Evolutionary conservation across 2,113 vertebrate genomes (phyloP).

Genomic region (Gallinago undulata): DNA sequence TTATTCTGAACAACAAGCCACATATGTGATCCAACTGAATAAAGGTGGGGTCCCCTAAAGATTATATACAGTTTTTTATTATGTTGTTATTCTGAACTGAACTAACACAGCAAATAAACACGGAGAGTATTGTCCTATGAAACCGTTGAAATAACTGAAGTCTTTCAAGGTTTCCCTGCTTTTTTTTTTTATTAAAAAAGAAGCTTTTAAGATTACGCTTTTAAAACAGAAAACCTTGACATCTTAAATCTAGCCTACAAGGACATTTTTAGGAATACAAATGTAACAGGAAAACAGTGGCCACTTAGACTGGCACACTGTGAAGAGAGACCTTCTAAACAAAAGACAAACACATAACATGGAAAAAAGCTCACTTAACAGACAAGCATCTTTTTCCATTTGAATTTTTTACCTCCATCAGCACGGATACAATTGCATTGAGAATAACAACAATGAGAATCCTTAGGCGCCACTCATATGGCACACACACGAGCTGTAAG

Average conservation of each 20-base stretch:
- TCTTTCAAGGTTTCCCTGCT: not conserved
- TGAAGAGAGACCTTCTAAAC: not conserved
- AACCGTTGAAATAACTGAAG: not conserved
- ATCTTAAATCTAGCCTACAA: not conserved
- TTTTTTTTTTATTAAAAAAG: not conserved
- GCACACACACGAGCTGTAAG: conserved; percentile 90
- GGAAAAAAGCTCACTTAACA: not conserved
- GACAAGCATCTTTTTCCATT: not conserved
- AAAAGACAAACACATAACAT: not conserved
- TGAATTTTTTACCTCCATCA: conserved; percentile 87
- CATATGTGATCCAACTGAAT: not conserved
- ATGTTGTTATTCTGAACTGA: not conserved
- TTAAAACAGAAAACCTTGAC: not conserved
- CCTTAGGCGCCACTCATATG: conserved; percentile 83
- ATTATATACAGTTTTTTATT: not conserved
- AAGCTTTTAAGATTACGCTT: not conserved
- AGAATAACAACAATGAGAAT: conserved; percentile 82
- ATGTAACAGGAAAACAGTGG: not conserved
- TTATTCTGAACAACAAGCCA: not conserved
- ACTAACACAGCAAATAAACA: not conserved
- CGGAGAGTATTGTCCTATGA: not conserved
- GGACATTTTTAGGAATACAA: not conserved
- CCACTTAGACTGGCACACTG: not conserved
- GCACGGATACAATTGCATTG: conserved; percentile 82
- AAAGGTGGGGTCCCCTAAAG: not conserved